These are phyloP conservation scores for Sycobia sp. DNA, from an alignment of 1,140 invertebrate species.

Conservation along the genomic window DNA sequence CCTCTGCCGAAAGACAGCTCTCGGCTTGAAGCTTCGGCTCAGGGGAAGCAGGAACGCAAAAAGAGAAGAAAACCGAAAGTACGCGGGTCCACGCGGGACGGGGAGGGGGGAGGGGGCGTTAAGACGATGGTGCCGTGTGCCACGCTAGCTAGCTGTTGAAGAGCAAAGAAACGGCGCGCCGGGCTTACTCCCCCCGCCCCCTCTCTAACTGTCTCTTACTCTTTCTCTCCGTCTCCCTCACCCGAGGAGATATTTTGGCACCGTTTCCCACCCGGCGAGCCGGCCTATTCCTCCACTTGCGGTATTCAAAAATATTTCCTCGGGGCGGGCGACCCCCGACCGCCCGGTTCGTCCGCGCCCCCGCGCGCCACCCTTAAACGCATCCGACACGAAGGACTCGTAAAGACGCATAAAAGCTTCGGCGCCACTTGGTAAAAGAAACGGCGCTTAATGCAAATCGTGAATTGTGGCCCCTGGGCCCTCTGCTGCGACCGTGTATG, in stretches of 20 bases:
- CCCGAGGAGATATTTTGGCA: conserved; percentile 58
- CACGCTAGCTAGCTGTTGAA: too few relatives aligned
- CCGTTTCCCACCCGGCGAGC: conserved; percentile 41
- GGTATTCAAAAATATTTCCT: conserved; percentile 49
- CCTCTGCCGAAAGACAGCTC: too few relatives aligned
- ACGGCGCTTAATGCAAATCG: conserved; percentile 24
- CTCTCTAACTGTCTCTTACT: background rate
- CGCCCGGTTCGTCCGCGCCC: background rate
- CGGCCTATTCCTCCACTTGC: conserved; percentile 30
- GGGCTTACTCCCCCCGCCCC: background rate
- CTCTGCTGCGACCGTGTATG: too few relatives aligned
- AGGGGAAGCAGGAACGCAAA: too few relatives aligned
- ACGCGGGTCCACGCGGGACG: too few relatives aligned
- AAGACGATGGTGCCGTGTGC: too few relatives aligned
- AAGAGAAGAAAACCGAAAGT: too few relatives aligned
- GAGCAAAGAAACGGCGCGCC: too few relatives aligned
- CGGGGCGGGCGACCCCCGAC: too few relatives aligned
- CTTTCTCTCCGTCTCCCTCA: background rate
- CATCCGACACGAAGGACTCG: conserved; percentile 9
- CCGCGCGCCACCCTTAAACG: background rate
- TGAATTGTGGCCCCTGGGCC: conserved; percentile 8
- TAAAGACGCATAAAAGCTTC: conserved; percentile 24
- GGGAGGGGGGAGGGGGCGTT: too few relatives aligned
- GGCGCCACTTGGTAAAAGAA: conserved; percentile 14
- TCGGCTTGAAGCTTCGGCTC: too few relatives aligned